These are phyloP conservation scores for Calonectris borealis DNA, from an alignment of 2,113 vertebrate genomes.

Conservation along the genomic window DNA sequence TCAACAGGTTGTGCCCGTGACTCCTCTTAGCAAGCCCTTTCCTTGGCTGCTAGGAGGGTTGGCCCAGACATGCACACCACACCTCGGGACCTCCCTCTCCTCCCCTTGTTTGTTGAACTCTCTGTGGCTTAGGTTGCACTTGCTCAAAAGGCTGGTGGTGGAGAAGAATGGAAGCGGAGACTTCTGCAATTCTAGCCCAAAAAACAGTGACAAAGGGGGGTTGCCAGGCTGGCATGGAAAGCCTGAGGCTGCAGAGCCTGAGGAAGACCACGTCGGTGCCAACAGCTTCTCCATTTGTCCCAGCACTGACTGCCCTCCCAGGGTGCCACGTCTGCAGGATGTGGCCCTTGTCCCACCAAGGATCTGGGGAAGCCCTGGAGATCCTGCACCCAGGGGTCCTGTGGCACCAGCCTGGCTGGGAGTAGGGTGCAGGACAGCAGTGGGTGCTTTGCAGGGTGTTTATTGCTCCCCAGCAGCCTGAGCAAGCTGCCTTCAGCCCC, in stretches of 20 bases:
- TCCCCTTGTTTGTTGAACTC: background rate
- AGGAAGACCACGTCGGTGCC: accelerated
- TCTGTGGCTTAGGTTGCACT: background rate
- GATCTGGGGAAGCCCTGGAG: background rate
- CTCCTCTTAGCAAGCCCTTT: background rate
- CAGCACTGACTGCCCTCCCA: background rate
- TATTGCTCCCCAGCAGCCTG: background rate
- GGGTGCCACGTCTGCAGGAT: accelerated
- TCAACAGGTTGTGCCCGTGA: background rate
- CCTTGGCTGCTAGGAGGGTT: background rate
- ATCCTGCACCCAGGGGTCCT: background rate
- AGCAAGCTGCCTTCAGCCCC: background rate
- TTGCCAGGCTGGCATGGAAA: background rate
- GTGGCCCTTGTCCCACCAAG: background rate
- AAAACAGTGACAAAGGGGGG: background rate
- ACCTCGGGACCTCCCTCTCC: background rate
- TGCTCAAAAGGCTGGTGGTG: background rate
- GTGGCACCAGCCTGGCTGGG: background rate
- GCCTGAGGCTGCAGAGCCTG: background rate
- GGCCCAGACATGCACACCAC: background rate
- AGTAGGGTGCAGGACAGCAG: background rate
- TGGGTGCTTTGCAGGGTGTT: background rate
- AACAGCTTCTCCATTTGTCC: background rate
- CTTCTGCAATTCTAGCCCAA: background rate
- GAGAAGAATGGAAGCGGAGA: background rate